A percentile compares a stretch with the other conserved stretches of the same genome.
Evolutionary conservation across 2,888 invertebrate genomes (phyloP).

Genomic region (Carcina quercana): DNA sequence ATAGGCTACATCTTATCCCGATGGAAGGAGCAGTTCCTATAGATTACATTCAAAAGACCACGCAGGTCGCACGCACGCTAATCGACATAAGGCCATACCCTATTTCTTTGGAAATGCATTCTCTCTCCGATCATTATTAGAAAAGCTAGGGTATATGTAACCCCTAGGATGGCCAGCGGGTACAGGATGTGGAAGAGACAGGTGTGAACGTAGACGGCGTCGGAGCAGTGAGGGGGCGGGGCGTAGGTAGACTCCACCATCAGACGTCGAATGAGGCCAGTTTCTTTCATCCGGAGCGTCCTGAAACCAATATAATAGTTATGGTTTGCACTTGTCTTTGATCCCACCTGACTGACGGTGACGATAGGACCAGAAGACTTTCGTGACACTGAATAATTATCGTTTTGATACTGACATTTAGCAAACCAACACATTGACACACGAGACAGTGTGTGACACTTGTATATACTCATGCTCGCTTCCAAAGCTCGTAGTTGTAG

Average conservation of each 20-base stretch:
- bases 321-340: too few relatives aligned
- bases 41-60: too few relatives aligned
- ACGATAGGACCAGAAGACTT: neutral
- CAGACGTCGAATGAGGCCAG: slow-evolving; percentile 16
- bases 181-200: slow-evolving; percentile 26
- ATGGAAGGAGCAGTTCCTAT: too few relatives aligned
- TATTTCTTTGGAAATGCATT: slow-evolving; percentile 21
- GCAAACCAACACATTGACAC: too few relatives aligned
- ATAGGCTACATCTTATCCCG: too few relatives aligned
- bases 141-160: slow-evolving; percentile 18
- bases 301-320: slow-evolving; percentile 1
- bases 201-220: slow-evolving; percentile 13
- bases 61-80: too few relatives aligned
- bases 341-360: too few relatives aligned
- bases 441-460: too few relatives aligned
- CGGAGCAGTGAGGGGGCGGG: slow-evolving; percentile 18
- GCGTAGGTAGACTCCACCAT: slow-evolving; percentile 12
- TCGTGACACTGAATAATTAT: neutral
- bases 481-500: too few relatives aligned
- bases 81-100: slow-evolving; percentile 37
- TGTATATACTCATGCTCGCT: too few relatives aligned
- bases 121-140: slow-evolving; percentile 31
- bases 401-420: too few relatives aligned
- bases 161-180: slow-evolving; percentile 25
- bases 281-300: slow-evolving; percentile 4